phyloP scores from a whole-genome alignment of 1,140 invertebrate species.

The Lysiphlebus fabarum region DNA sequence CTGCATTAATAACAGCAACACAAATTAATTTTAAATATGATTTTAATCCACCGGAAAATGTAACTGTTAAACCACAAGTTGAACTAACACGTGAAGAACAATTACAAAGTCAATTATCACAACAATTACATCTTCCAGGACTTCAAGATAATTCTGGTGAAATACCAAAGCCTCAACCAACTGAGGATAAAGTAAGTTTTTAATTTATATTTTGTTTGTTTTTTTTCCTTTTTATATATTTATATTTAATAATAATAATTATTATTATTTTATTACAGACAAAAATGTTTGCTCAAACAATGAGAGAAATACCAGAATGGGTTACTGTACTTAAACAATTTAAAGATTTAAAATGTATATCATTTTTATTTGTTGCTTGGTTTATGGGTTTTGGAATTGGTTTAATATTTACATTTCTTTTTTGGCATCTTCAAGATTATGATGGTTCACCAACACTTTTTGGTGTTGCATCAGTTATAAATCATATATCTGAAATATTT shows the following conservation, averaged over 20 bases:
- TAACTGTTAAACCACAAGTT: slow-evolving; percentile 48
- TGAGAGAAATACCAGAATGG: slow-evolving; percentile 87
- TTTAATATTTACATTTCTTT: slow-evolving; percentile 97
- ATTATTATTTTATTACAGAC: slow-evolving; percentile 59
- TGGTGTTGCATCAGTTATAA: slow-evolving; percentile 96
- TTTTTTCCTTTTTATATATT: no score
- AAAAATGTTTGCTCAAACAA: slow-evolving; percentile 91
- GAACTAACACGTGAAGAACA: slow-evolving; percentile 65
- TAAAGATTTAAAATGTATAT: slow-evolving; percentile 84
- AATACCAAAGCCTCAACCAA: slow-evolving; percentile 49
- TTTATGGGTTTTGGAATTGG: slow-evolving; percentile 99
- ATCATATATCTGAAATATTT: slow-evolving; percentile 97
- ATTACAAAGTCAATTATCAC: slow-evolving; percentile 75
- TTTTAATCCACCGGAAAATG: slow-evolving; percentile 39
- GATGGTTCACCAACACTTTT: slow-evolving; percentile 96
- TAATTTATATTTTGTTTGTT: no score
- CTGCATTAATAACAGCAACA: slow-evolving; percentile 88
- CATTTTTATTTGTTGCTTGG: slow-evolving; percentile 95
- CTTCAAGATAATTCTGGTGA: slow-evolving; percentile 64
- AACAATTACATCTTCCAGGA: slow-evolving; percentile 75
- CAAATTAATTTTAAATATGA: slow-evolving; percentile 84
- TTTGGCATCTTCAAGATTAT: slow-evolving; percentile 98
- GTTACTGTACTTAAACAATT: slow-evolving; percentile 86
- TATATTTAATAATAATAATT: neutral
- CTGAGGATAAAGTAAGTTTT: slow-evolving; percentile 59